phyloP scores from a whole-genome alignment of 2,113 vertebrate genomes.

The Grus americana region DNA sequence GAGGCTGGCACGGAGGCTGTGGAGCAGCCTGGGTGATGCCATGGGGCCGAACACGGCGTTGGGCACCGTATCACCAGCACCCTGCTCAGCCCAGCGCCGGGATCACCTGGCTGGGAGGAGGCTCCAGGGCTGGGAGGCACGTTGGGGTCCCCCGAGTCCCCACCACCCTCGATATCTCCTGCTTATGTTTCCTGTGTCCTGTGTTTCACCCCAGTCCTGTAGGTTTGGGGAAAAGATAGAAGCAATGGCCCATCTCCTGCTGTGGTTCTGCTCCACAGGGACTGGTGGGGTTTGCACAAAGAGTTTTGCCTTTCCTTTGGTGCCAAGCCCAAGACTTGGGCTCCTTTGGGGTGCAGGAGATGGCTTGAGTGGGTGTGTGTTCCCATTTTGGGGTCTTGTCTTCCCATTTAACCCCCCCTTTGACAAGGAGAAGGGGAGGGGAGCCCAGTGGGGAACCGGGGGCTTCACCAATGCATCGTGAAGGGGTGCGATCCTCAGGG shows the following conservation, averaged over 20 bases:
- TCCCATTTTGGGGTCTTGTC: background rate
- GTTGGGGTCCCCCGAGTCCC: rapidly evolving
- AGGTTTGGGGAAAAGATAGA: background rate
- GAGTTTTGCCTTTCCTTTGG: background rate
- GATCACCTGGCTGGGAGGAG: background rate
- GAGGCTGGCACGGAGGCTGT: background rate
- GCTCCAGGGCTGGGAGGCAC: rapidly evolving
- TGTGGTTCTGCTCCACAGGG: background rate
- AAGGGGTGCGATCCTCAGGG: rapidly evolving
- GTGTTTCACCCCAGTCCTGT: rapidly evolving
- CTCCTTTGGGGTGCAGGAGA: background rate
- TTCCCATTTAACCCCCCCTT: background rate
- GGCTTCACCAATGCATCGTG: rapidly evolving
- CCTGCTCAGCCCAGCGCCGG: rapidly evolving
- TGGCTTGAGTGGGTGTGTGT: rapidly evolving
- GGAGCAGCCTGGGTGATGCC: background rate
- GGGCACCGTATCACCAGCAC: background rate
- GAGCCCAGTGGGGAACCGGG: rapidly evolving
- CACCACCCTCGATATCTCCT: rapidly evolving
- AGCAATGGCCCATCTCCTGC: background rate
- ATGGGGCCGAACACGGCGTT: rapidly evolving
- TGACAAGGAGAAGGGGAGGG: background rate
- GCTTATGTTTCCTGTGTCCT: background rate
- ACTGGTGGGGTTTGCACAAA: rapidly evolving
- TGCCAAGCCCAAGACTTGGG: rapidly evolving